Base-by-base conservation (phyloP, 2,113 vertebrate genomes). In the Corythornis cristatus region DNA sequence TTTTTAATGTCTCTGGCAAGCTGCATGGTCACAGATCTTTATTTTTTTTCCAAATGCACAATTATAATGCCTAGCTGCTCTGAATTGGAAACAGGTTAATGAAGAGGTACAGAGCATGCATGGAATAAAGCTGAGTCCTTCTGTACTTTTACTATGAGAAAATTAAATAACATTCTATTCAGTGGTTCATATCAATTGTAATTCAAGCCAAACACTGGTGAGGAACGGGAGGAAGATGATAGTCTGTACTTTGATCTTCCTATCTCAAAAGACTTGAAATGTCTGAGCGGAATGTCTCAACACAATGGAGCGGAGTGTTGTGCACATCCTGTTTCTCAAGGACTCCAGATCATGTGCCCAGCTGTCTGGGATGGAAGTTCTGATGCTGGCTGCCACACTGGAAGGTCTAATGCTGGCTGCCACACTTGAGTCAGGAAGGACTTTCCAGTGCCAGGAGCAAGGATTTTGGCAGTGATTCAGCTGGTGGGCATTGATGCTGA, bases 221-320 rank as follows among this genome's bases (percentile, higher is more conserved):
- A 40, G 35, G 75, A 51, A 33, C 48, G 29, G 31, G 26, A 43
- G 45, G 68, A 80, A 88, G 35, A 45, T 73, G 65, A 50, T 50
- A 92, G 54, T 76, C 62, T 71, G 68, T 70, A 54, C 93, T 96
- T 96, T 96, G 71, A 93, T 95, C 62, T 87, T 88, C 67, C 88
- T 33, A 11, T 91, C 79, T 93, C 86, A 74, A 71, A 76, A 91
- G 85, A n/a, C 67, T 76, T 79, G 58, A 83, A 95, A 84, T 42
- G 73, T 78, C 82, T 77, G 66, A 79, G 65, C 29, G 37, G 35
- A 61, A 67, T n/a, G 19, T 85, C 72, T 93, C 87, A 56, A 9
- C 83, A 60, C 4, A 8, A 64, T 66, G 50, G 53, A 91, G 56
- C 4, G 8, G 60, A 85, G 48, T 58, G 60, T 60, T 71, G 46